These are phyloP conservation scores for Fistularia commersonii DNA, from an alignment of 2,797 vertebrate species.

Conservation along the genomic window DNA sequence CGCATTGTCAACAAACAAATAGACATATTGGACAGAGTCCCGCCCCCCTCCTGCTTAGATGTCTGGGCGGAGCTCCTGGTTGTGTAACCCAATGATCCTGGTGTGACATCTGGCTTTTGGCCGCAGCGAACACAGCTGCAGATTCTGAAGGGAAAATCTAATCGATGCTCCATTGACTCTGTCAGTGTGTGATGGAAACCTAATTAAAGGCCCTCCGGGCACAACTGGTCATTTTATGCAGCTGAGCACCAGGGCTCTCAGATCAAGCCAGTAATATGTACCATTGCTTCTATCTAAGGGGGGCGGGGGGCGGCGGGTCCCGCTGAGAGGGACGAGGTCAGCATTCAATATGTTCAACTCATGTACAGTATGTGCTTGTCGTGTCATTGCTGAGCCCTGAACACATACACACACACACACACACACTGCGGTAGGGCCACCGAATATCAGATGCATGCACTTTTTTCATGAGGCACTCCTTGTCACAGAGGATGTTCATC, in stretches of 20 bases:
- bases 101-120: slow-evolving; percentile 67
- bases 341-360: slow-evolving; percentile 11
- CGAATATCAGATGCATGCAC: too few species aligned
- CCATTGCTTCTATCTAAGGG: slow-evolving; percentile 26
- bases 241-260: slow-evolving; percentile 41
- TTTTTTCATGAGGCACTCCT: too few species aligned
- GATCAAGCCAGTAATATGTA: slow-evolving; percentile 48
- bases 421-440: too few species aligned
- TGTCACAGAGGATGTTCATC: too few species aligned
- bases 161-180: slow-evolving; percentile 77
- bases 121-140: slow-evolving; percentile 46
- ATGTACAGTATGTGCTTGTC: not conserved
- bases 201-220: slow-evolving; percentile 76
- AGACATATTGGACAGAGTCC: too few species aligned
- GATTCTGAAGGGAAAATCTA: slow-evolving; percentile 76
- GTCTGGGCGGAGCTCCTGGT: slow-evolving; percentile 26
- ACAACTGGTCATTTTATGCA: slow-evolving; percentile 66
- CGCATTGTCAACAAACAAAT: too few species aligned
- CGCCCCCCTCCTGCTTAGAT: slow-evolving; percentile 1
- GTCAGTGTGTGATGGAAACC: slow-evolving; percentile 73
- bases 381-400: not conserved
- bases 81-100: slow-evolving; percentile 69
- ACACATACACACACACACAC: too few species aligned
- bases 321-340: slow-evolving; percentile 11
- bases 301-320: slow-evolving; percentile 2